Evolutionary conservation across 2,888 invertebrate genomes (phyloP).

Genomic region (Microctonus brassicae): DNA sequence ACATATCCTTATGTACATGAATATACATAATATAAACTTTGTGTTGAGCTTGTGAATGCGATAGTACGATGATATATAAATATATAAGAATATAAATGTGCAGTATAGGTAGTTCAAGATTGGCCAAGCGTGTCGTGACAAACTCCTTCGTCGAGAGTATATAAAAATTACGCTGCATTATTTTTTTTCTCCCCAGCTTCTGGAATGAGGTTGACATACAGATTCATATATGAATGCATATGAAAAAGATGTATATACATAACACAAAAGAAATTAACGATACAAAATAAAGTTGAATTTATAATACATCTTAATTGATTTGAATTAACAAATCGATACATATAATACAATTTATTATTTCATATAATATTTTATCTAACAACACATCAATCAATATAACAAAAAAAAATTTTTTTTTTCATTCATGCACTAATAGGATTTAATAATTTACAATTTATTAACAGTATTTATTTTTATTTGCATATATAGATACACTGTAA

Average conservation of each 20-base stretch:
- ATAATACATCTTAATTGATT: background rate
- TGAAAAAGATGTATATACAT: background rate
- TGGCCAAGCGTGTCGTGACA: conserved; percentile 38
- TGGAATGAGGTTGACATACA: conserved; percentile 19
- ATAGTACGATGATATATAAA: conserved; percentile 32
- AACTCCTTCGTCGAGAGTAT: conserved; percentile 32
- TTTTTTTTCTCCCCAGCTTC: conserved; percentile 27
- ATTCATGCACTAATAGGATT: too few species aligned
- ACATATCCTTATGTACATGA: background rate
- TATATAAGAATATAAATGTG: conserved; percentile 21
- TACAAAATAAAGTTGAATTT: background rate
- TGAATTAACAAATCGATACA: background rate
- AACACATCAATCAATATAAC: too few species aligned
- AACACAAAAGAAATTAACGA: background rate
- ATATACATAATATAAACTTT: conserved; percentile 18
- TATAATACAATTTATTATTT: background rate
- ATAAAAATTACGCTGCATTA: too few species aligned
- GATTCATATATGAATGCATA: background rate
- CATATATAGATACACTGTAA: background rate
- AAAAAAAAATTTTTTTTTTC: too few species aligned
- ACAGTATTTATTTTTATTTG: too few species aligned
- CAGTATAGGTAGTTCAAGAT: conserved; percentile 11
- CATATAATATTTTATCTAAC: background rate
- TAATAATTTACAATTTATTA: too few species aligned
- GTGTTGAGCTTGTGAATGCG: conserved; percentile 38